Base-by-base conservation (phyloP, 1,140 invertebrate species). In the Heliconius hermathena region DNA sequence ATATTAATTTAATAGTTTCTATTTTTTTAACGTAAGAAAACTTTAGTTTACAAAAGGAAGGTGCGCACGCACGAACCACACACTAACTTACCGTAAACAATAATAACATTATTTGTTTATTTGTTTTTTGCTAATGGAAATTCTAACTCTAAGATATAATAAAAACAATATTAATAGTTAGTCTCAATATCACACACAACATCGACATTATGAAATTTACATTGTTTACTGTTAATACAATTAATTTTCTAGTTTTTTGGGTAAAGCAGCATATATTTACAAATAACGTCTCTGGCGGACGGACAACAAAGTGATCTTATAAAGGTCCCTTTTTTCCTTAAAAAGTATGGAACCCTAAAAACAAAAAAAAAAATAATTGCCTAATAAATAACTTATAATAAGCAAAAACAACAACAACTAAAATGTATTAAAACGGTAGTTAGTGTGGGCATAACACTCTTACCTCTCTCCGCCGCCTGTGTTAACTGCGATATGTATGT, bases 391-490 rank as follows among this genome's bases (percentile, higher is more conserved):
- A 29, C 4, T 22, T 66, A n/a, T 29, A 66, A 66, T 66, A 66
- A 66, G 60, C 60, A 4, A 66, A 74, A 74, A 74, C 38, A 74
- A 41, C 74, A 73, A 76, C 38, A 77, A 41, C 60, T 66, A 66
- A 66, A 66, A 66, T 66, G 33, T 70, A 75, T 74, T 71, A 73
- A 87, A 83, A 90, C 85, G 86, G 81, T 82, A 90, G 88, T 93
- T 93, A 93, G 90, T 93, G 90, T 92, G 88, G 89, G 77, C 88
- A 88, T 83, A 87, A 89, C 86, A 92, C 88, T 85, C 88, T 86
- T 85, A 85, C 87, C 83, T 83, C 81, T 82, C 72, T 82, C 87
- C 84, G 85, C 89, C 90, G 85, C 86, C 88, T 84, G 77, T 81
- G 73, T 82, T 77, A 81, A 81, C 36, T 72, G 72, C 71, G 54